Base-by-base conservation (phyloP, 1,140 invertebrate species). In the Diachasmimorpha longicaudata region DNA sequence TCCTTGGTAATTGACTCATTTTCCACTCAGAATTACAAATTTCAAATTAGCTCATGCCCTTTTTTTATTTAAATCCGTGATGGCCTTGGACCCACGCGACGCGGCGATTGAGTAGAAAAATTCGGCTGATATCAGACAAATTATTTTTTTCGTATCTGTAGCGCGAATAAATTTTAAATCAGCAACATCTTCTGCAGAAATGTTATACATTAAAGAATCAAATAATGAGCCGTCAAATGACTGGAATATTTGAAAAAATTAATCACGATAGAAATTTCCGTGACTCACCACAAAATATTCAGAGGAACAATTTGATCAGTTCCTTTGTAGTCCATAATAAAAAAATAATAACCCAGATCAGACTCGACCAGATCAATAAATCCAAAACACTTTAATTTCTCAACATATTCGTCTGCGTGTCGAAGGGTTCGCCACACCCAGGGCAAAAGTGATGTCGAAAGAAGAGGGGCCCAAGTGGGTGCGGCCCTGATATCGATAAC, bases 401-500 rank as follows among this genome's bases (percentile, higher is more conserved):
- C 5, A 52, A 52, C 48, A 52, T 16, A 52, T 52, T 52, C 48
- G 48, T 52, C 16, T 52, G 48, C 48, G 48, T 52, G 48, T 52
- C 14, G 44, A 46, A 46, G 44, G 44, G 44, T 2, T 0, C 9
- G 48, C 48, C 48, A 71, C 23, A 71, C 39, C 70, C 46, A 72
- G 70, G 14, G 46, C 46, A 46, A 55, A 55, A 37, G 21, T 52
- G 36, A 71, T 13, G 23, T 16, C 36, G 46, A 72, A 72, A 25
- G 25, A 25, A 31, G 31, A 31, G 23, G 46, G 46, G 63, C 31
- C 16, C 16, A 70, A 37, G 74, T 76, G 81, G 82, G 82, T 81
- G 82, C 78, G 82, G 80, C 81, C 52, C 48, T 52, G 70, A 80
- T 79, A 84, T 83, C 80, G 81, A 77, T 68, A 58, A 11, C 36